These are phyloP conservation scores for Dendrolimus punctatus DNA, from an alignment of 1,140 invertebrate species.

Conservation along the genomic window DNA sequence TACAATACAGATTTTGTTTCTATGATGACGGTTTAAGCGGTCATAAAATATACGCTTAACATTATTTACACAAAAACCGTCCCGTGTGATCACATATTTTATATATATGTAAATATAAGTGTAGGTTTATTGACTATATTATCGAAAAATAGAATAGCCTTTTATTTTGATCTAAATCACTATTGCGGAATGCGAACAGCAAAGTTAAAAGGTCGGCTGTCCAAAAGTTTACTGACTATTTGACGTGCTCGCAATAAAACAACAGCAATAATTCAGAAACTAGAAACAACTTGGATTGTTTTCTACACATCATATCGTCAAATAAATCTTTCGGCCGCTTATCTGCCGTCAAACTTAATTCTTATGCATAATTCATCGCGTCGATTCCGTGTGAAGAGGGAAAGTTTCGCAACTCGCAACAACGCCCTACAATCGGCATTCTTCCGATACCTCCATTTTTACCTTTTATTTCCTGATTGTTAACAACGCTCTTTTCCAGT, in stretches of 20 bases:
- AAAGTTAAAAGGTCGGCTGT: slow-evolving; percentile 21
- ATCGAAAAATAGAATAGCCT: not conserved
- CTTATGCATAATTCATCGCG: slow-evolving; percentile 67
- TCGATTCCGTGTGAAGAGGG: slow-evolving; percentile 47
- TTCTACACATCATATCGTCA: slow-evolving; percentile 65
- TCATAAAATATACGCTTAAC: too few species aligned
- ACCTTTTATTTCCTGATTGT: not conserved
- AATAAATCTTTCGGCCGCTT: slow-evolving; percentile 67
- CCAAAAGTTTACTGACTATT: slow-evolving; percentile 34
- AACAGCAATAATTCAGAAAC: slow-evolving; percentile 62
- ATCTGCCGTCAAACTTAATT: slow-evolving; percentile 69
- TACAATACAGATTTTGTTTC: slow-evolving; percentile 44
- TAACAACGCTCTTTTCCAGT: not conserved
- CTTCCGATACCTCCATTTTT: slow-evolving; percentile 6
- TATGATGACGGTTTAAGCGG: slow-evolving; percentile 21
- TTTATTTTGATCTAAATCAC: not conserved
- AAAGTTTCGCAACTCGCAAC: slow-evolving; percentile 45
- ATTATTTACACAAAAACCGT: too few species aligned
- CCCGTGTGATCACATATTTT: slow-evolving; percentile 3
- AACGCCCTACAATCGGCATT: slow-evolving; percentile 31
- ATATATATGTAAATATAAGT: slow-evolving; percentile 10
- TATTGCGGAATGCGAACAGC: not conserved
- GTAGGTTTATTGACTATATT: slow-evolving; percentile 1
- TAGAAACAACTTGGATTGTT: slow-evolving; percentile 64
- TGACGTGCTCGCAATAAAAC: slow-evolving; percentile 60